A percentile compares a stretch with the other conserved stretches of the same genome.
These are phyloP conservation scores for Quadriops clusia DNA, from an alignment of 2,888 invertebrate species.

Conservation along the genomic window DNA sequence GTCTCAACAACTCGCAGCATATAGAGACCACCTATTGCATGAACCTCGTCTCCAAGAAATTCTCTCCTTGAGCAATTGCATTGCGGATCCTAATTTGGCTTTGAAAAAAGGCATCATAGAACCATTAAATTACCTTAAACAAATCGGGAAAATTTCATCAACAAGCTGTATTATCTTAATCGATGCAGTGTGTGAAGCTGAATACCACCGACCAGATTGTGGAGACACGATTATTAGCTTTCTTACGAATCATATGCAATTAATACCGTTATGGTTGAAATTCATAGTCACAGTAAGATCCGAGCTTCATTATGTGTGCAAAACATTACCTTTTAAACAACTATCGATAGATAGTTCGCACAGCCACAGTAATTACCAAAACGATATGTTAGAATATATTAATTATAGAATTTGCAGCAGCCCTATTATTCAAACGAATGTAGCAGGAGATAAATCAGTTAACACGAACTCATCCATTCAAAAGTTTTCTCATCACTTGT, in stretches of 20 bases:
- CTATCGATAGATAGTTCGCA: constrained; percentile 72
- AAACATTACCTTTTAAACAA: too few relatives aligned
- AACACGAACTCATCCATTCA: too few relatives aligned
- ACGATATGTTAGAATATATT: constrained; percentile 80
- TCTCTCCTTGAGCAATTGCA: constrained; percentile 76
- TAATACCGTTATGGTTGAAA: constrained; percentile 84
- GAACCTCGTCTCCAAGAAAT: constrained; percentile 76
- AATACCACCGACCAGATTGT: constrained; percentile 89
- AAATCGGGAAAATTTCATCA: too few relatives aligned
- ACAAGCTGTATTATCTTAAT: constrained; percentile 69
- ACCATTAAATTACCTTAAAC: constrained; percentile 61
- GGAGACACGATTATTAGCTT: constrained; percentile 90
- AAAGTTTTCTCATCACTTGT: constrained; percentile 77
- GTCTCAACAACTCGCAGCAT: constrained; percentile 78
- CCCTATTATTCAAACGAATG: constrained; percentile 73
- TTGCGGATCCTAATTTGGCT: constrained; percentile 79
- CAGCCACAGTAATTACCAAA: constrained; percentile 67
- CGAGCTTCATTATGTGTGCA: too few relatives aligned
- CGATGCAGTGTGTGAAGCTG: constrained; percentile 90
- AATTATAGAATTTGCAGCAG: constrained; percentile 70
- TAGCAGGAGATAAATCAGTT: constrained; percentile 52
- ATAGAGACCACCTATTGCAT: constrained; percentile 73
- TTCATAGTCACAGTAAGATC: constrained; percentile 79
- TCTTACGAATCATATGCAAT: constrained; percentile 62
- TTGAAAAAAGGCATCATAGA: constrained; percentile 81